Evolutionary conservation across 2,888 invertebrate species (phyloP).

Genomic region (Synanthedon myopaeformis): DNA sequence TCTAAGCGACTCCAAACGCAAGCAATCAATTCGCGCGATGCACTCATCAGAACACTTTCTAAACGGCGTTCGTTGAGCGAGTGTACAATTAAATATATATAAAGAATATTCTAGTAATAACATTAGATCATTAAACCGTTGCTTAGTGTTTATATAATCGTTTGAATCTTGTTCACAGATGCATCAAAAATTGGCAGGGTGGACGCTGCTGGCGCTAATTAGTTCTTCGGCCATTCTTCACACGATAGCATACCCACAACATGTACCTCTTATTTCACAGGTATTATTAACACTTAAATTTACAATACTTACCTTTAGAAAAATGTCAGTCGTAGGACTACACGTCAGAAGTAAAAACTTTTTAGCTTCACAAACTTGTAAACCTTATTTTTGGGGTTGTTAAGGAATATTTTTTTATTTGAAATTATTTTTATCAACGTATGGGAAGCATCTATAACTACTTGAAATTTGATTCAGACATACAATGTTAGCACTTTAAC

Average conservation of each 20-base stretch:
- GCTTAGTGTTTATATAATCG: background rate
- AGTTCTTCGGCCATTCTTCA: slow-evolving; percentile 75
- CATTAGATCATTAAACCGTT: background rate
- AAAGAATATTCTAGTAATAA: background rate
- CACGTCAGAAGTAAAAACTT: no score
- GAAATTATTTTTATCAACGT: no score
- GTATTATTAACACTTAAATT: slow-evolving; percentile 23
- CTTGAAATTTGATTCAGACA: no score
- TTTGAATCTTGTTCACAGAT: slow-evolving; percentile 34
- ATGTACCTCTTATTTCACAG: slow-evolving; percentile 57
- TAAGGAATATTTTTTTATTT: no score
- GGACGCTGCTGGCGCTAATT: slow-evolving; percentile 78
- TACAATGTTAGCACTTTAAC: no score
- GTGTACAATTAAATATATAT: slow-evolving; percentile 37
- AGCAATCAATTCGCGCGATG: slow-evolving; percentile 60
- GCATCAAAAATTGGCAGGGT: slow-evolving; percentile 74
- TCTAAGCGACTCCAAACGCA: slow-evolving; percentile 55
- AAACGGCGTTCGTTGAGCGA: slow-evolving; percentile 36
- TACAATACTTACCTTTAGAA: no score
- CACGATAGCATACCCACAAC: slow-evolving; percentile 75
- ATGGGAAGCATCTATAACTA: no score
- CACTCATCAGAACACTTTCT: slow-evolving; percentile 67
- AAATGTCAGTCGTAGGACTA: no score
- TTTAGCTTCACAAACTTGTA: no score
- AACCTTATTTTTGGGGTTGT: no score